Evolutionary conservation across 2,888 invertebrate species (phyloP), one percentile per base, ranked within the genome.

Genomic region (Exephanes ischioxanthus): DNA sequence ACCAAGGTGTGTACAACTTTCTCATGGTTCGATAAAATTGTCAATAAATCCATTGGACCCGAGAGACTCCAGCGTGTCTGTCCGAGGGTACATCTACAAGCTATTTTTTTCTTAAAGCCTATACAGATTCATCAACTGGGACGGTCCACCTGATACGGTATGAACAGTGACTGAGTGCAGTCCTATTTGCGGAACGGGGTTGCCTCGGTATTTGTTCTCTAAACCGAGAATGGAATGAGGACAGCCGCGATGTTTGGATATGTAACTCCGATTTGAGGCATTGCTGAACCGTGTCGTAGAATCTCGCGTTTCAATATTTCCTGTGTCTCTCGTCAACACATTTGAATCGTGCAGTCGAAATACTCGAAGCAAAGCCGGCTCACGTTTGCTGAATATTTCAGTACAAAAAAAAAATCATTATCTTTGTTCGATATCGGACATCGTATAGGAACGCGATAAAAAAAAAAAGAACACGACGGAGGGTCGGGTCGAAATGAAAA

Each of bases 231-330:
- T 70, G 68, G 75, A 76, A 76, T 76, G 58, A 22, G 70, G 70
- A 81, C 68, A 78, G 70, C 61, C 5, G 7, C 48, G 79, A 51
- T 71, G 51, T 71, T 76, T 76, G 76, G 70, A 81, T 75, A 58
- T 75, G 51, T 66, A 72, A 5, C 41, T 58, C 41, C 33, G 67
- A 75, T 76, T 48, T 30, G 68, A 80, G 41, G 61, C 37, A 37
- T 66, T 14, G 30, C 41, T 72, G 14, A 41, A 5, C 16, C 37
- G 63, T 51, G 41, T 11, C 51, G 51, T 51, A 63, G 37, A n/a
- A 71, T 30, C 66, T 41, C 53, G 58, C 55, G 22, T 80, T 81
- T 45, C 67, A 73, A 80, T 80, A 73, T 80, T 73, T 55, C 41
- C 16, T 45, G 5, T 66, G 77, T 14, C 45, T 19, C 55, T 4